Evolutionary conservation across 2,888 invertebrate genomes (phyloP).

Genomic region (Eupithecia insigniata): DNA sequence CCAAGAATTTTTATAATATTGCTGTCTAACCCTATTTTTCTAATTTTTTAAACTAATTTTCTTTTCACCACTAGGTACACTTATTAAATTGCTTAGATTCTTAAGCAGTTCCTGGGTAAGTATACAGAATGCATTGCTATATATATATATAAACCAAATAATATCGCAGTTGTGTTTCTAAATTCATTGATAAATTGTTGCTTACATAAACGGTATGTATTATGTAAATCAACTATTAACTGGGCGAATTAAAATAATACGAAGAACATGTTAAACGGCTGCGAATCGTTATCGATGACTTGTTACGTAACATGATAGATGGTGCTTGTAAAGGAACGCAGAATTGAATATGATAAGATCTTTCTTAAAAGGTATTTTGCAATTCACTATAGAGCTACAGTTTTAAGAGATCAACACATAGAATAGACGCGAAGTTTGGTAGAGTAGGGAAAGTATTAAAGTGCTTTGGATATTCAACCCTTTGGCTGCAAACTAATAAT

Average conservation of each 20-base stretch:
- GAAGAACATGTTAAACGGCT: slow-evolving; percentile 41
- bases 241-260: slow-evolving; percentile 47
- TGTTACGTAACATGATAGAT: slow-evolving; percentile 55
- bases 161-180: not conserved
- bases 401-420: not conserved
- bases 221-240: slow-evolving; percentile 43
- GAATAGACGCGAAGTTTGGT: not conserved
- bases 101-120: not conserved
- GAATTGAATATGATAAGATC: slow-evolving; percentile 17
- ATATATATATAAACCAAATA: not conserved
- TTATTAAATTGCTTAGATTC: not conserved
- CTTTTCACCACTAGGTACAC: no score
- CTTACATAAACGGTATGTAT: slow-evolving; percentile 15
- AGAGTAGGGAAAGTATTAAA: not conserved
- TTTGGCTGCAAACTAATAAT: no score
- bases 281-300: slow-evolving; percentile 46
- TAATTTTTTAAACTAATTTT: no score
- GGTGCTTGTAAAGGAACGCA: slow-evolving; percentile 23
- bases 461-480: not conserved
- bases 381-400: slow-evolving; percentile 29
- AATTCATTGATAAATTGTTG: not conserved
- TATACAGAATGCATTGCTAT: not conserved
- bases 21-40: not conserved
- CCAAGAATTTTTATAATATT: not conserved
- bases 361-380: slow-evolving; percentile 16